These are phyloP conservation scores for Eupsilia transversa DNA, from an alignment of 2,888 invertebrate species.

Conservation along the genomic window DNA sequence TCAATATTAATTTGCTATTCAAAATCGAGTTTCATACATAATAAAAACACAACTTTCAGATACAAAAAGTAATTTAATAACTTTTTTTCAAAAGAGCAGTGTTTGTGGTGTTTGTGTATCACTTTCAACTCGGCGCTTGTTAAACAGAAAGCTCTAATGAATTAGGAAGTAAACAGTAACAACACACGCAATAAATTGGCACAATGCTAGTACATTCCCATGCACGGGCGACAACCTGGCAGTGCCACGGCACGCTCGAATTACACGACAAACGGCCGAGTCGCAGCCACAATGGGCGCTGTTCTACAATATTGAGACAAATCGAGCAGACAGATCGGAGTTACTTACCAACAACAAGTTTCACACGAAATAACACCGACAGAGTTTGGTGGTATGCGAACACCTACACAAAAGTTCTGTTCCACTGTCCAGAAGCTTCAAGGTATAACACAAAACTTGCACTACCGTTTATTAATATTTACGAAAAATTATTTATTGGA, in stretches of 20 bases:
- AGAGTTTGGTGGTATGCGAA: constrained; percentile 70
- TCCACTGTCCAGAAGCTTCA: constrained; percentile 71
- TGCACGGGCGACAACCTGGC: constrained; percentile 45
- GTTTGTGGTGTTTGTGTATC: constrained; percentile 32
- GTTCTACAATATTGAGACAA: constrained; percentile 31
- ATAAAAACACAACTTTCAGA: constrained; percentile 22
- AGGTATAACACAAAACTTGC: constrained; percentile 70
- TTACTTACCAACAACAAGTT: constrained; percentile 85
- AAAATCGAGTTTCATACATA: constrained; percentile 2
- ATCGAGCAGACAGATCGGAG: constrained; percentile 37
- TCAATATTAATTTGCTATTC: not conserved
- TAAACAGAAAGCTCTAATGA: constrained; percentile 60
- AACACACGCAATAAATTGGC: constrained; percentile 66
- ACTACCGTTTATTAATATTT: constrained; percentile 64
- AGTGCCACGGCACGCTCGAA: constrained; percentile 39
- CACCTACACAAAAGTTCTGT: constrained; percentile 77
- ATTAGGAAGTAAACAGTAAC: constrained; percentile 71
- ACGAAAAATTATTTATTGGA: constrained; percentile 67
- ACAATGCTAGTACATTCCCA: constrained; percentile 64
- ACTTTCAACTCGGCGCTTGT: constrained; percentile 31
- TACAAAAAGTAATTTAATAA: not conserved
- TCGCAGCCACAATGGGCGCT: constrained; percentile 7
- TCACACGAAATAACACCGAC: constrained; percentile 75
- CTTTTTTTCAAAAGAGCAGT: constrained; percentile 1
- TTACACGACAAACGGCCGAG: constrained; percentile 24